Base-by-base conservation (phyloP, 30 jellyfish, hydroid and myxozoan genomes). In the Hydra vulgaris region DNA sequence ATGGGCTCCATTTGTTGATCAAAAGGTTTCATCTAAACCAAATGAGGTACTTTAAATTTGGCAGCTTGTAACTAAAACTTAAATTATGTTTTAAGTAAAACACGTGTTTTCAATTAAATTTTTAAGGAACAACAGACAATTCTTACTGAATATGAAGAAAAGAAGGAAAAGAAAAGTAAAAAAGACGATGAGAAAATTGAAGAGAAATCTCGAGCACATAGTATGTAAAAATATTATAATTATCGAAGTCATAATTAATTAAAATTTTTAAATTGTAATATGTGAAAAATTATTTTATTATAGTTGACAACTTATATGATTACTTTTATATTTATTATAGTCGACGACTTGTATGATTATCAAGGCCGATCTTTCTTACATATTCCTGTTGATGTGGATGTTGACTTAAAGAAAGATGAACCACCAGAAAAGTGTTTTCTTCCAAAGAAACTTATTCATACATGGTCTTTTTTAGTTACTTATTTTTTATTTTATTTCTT, bases 351-450 rank as follows among this genome's bases (percentile, higher is more conserved):
- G 4, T 88, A 85, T 75, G 99, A 94, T 73, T 94, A 94, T 53
- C 99, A 94, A 86, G 99, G 97, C 21, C 81, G 99, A 15, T 82
- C 97, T 27, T 94, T 76, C 82, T 93, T 94, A 26, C 97, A 88
- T 53, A 84, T 87, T n/a, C 97, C 99, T 0, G 83, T 61, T 54
- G 99, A 94, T 56, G 82, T 86, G 71, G 99, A 88, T 18, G 90
- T 88, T 52, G 95, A 94, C 73, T 79, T 94, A 17, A 21, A 27
- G n/a, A 23, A 94, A 12, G 97, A 88, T 17, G 99, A 88, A 21
- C 97, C 99, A 22, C 99, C 99, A 17, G 95, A 82, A 12, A 86
- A 84, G 78, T 94, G 99, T 70, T 94, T 67, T 79, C 95, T 94
- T 17, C 99, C 99, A 4, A 94, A 88, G 76, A 88, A 86, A 77